These are phyloP conservation scores for Poeciliopsis turrubarensis DNA, from an alignment of 2,113 vertebrate species.

Conservation along the genomic window DNA sequence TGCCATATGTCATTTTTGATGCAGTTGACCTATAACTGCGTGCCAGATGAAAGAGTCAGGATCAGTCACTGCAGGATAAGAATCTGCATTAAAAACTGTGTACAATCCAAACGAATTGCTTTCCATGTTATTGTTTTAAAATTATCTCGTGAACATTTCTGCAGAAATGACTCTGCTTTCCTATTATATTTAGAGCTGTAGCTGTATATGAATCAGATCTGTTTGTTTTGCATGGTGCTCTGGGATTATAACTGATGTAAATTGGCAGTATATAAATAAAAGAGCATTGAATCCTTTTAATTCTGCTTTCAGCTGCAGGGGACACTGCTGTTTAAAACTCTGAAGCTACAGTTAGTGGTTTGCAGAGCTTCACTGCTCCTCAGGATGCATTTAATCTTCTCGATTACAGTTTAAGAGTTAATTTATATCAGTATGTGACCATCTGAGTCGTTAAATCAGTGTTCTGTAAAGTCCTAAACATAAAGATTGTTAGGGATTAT, in stretches of 20 bases:
- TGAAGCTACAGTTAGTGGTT: not conserved
- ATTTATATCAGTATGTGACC: not conserved
- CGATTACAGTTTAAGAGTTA: not conserved
- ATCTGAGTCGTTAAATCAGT: not conserved
- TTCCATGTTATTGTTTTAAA: no score
- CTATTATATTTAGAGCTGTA: not conserved
- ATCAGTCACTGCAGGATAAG: not conserved
- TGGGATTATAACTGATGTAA: not conserved
- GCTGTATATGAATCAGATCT: not conserved
- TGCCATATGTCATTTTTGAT: not conserved
- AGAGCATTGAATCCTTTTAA: no score
- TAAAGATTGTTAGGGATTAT: not conserved
- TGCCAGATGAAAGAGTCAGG: not conserved
- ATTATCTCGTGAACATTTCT: not conserved
- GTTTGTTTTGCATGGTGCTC: not conserved
- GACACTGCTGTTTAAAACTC: not conserved
- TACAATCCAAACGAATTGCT: no score
- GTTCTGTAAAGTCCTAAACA: conserved; percentile 21
- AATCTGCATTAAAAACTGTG: no score
- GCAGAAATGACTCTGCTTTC: not conserved
- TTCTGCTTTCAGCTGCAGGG: no score
- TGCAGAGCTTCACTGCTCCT: not conserved
- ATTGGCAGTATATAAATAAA: not conserved
- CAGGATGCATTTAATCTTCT: not conserved
- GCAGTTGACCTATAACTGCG: not conserved